Conservation (phyloP, 1,140 invertebrate genomes). For the Anagrus nilaparvatae region DNA sequence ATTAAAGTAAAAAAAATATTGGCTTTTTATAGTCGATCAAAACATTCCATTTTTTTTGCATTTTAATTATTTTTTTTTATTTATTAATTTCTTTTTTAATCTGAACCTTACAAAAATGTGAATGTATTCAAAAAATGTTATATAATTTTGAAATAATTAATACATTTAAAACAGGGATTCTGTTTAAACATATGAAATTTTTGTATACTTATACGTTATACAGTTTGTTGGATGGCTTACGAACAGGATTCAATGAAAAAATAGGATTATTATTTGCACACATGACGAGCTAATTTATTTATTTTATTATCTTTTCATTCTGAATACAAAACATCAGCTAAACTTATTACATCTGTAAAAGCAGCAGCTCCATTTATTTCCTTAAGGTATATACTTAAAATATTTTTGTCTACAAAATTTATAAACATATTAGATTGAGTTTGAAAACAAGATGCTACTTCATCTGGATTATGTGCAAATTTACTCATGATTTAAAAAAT, state of each 20-base stretch:
- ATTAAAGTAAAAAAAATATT: slow-evolving; percentile 7
- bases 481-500: too few relatives aligned
- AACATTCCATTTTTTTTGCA: slow-evolving; percentile 17
- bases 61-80: too few relatives aligned
- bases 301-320: slow-evolving; percentile 49
- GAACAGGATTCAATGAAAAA: slow-evolving; percentile 60
- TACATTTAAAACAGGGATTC: too few relatives aligned
- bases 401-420: slow-evolving; percentile 63
- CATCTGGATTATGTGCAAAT: slow-evolving; percentile 52
- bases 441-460: slow-evolving; percentile 52
- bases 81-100: too few relatives aligned
- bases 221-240: slow-evolving; percentile 42
- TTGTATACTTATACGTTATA: slow-evolving; percentile 29
- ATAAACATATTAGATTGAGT: slow-evolving; percentile 53
- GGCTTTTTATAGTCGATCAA: slow-evolving; percentile 9
- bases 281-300: slow-evolving; percentile 45
- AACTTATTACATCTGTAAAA: slow-evolving; percentile 51
- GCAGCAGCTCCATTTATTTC: slow-evolving; percentile 45
- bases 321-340: slow-evolving; percentile 50
- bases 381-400: slow-evolving; percentile 55
- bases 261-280: slow-evolving; percentile 54
- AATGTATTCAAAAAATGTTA: too few relatives aligned
- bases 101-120: too few relatives aligned
- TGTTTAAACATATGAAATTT: too few relatives aligned
- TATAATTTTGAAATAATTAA: too few relatives aligned